Evolutionary conservation across 2,797 vertebrate genomes (phyloP), one percentile per base, ranked within the genome.

Genomic region (Uromys caudimaculatus): DNA sequence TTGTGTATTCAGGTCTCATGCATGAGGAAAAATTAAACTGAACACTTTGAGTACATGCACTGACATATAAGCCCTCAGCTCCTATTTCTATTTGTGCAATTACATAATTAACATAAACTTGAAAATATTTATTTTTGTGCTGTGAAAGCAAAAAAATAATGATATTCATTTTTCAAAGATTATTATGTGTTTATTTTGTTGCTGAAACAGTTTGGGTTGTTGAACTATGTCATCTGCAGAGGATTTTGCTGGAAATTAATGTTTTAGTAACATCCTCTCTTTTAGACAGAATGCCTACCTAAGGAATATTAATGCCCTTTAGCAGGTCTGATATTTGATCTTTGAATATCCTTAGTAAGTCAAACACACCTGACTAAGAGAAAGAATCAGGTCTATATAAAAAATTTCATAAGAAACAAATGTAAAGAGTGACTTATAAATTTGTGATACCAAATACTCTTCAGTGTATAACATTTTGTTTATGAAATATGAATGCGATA

Each of bases 121-220:
- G 47, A 88, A 94, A 86, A 60, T 90, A 88, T 54, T 86, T 35
- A 88, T 44, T 77, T 94, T 24, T 60, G 54, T 89, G 29, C 4
- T 73, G 0, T 23, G 5, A 88, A 90, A 93, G 4, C 6, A n/a
- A n/a, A 93, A 84, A 89, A 73, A 44, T 52, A 87, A 84, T 50
- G 7, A 38, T 8, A 35, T 17, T 44, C 47, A 24, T 56, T 16
- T 91, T 84, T 71, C 3, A 76, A 29, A 58, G 17, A 47, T 93
- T 64, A 56, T 50, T 81, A 52, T 44, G 7, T 24, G 21, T 73
- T 47, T 62, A n/a, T 84, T 84, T 76, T 58, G 9, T 89, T 87
- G 79, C 12, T 92, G 16, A 79, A 87, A 90, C 29, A 6, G 14
- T 56, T 54, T 62, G 86, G 24, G 32, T 60, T 69, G 24, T 69